Base-by-base conservation (phyloP, 2,888 invertebrate species). In the Pristionchus japonicus region DNA sequence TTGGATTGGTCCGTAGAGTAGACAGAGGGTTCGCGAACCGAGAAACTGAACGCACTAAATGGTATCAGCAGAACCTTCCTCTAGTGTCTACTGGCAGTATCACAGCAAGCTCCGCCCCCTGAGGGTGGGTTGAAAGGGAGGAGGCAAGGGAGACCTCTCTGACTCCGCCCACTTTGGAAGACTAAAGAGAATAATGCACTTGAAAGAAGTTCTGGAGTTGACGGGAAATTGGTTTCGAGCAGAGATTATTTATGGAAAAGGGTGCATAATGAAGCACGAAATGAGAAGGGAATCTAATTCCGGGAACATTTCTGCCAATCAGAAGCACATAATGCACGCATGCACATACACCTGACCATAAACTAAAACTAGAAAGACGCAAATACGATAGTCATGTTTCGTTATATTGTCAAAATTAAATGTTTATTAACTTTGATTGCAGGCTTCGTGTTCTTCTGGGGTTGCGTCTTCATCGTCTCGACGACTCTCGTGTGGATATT, bases 391-490 rank as follows among this genome's bases (percentile, higher is more conserved):
- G n/a, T n/a, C 49, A 49, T 49, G 17, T 52, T 17, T 64, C 7
- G 0, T 64, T 23, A 64, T 4, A 1, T 31, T 7, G 1, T 31
- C 3, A 27, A 31, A 27, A 27, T 64, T 13, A 27, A 64, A 6
- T n/a, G 27, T n/a, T 31, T 6, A 31, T 85, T 87, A 20, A 49
- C 37, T 31, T 1, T 52, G 15, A 43, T 86, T 90, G 40, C 95
- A 96, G 97, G 97, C 91, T 99, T 98, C 95, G 96, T 99, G 27
- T 96, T 97, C 94, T 98, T 98, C 95, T 99, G 99, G 98, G 98
- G 98, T 9, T 96, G 97, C 95, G 96, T 97, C 3, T 99, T 99
- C 95, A 96, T 99, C 85, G 94, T 97, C 1, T 97, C 97, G 1
- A 99, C 99, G 0, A 97, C 98, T 0, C 94, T 98, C 3, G 97